Conservation (phyloP, 2,888 invertebrate genomes). For the Plebejus anna region DNA sequence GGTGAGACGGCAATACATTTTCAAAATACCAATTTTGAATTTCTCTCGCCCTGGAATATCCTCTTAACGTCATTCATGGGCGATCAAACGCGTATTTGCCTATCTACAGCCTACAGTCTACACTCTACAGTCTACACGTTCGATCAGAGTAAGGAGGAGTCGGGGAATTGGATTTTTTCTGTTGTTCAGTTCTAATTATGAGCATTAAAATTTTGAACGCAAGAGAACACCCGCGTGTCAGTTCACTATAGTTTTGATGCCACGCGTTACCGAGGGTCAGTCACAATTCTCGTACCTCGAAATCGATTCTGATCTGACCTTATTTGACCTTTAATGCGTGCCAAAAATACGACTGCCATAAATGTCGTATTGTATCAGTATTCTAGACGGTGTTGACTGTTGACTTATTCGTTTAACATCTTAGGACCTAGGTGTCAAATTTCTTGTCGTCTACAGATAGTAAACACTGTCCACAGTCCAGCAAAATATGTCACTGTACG, state of each 20-base stretch:
- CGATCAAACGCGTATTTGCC: too few relatives aligned
- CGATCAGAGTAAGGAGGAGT: too few relatives aligned
- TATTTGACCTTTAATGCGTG: neutral
- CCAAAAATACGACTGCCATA: neutral
- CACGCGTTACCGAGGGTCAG: neutral
- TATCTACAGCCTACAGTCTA: too few relatives aligned
- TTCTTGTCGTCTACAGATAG: conserved; percentile 6
- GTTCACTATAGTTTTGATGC: neutral
- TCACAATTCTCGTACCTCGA: neutral
- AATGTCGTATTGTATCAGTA: neutral
- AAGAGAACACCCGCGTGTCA: too few relatives aligned
- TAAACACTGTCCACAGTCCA: neutral
- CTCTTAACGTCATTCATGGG: too few relatives aligned
- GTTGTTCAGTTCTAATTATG: too few relatives aligned
- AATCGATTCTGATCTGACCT: neutral
- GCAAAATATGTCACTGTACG: neutral
- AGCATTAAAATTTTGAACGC: too few relatives aligned
- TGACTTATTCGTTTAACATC: neutral
- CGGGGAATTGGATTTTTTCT: too few relatives aligned
- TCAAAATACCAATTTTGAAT: too few relatives aligned
- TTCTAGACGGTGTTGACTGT: neutral
- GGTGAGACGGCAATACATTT: too few relatives aligned
- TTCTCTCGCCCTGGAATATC: too few relatives aligned
- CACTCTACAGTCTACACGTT: too few relatives aligned
- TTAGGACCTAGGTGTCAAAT: neutral